A percentile compares a stretch with the other conserved stretches of the same genome.
phyloP scores from a whole-genome alignment of 53 echinoderm and acorn worm species.

The Actinopyga echinites region DNA sequence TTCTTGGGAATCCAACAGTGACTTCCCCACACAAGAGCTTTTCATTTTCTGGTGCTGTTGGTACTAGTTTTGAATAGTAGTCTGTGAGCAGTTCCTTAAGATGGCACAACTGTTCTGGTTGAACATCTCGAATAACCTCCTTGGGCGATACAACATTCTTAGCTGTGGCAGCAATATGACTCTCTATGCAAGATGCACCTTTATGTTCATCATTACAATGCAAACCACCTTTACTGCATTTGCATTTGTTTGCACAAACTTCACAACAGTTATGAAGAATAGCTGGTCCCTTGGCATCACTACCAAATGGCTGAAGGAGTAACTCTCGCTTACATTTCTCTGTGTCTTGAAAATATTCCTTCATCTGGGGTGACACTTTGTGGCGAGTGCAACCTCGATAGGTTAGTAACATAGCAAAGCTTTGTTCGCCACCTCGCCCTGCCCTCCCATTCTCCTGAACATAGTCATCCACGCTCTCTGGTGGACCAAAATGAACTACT shows the following conservation, averaged over 20 bases:
- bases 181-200: background rate
- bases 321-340: background rate
- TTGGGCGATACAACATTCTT: background rate
- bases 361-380: constrained; percentile 13
- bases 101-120: background rate
- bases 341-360: background rate
- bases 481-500: constrained; percentile 11
- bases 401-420: background rate
- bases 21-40: background rate
- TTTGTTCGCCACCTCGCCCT: constrained; percentile 18
- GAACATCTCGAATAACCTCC: background rate
- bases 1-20: background rate
- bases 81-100: background rate
- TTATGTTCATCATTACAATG: background rate
- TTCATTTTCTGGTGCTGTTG: background rate
- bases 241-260: background rate
- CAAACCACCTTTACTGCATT: background rate
- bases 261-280: background rate
- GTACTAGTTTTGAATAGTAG: background rate
- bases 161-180: background rate
- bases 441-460: constrained; percentile 20
- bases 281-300: background rate
- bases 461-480: constrained; percentile 12
- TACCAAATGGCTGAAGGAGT: background rate
- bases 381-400: background rate